Conservation (phyloP, 2,113 vertebrate species). For the Cebus imitator region DNA sequence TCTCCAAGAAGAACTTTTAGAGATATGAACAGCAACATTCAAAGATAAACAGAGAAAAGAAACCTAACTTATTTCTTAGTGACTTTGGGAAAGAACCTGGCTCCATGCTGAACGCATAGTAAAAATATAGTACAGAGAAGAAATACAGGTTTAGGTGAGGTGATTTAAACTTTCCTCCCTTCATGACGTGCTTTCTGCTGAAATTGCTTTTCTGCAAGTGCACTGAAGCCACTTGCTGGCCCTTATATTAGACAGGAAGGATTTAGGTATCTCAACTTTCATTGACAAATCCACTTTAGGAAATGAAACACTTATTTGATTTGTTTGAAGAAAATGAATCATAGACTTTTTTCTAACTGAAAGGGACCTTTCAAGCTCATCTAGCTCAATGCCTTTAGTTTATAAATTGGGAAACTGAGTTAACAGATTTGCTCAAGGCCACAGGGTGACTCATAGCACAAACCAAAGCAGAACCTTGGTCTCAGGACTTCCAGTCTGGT, state of each 20-base stretch:
- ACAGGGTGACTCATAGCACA: conserved; percentile 50
- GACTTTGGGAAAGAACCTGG: not conserved
- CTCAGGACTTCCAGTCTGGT: not conserved
- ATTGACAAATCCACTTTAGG: conserved; percentile 75
- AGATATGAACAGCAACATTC: not conserved
- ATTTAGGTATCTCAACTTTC: conserved; percentile 76
- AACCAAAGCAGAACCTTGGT: not conserved
- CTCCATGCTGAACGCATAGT: not conserved
- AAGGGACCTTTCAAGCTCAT: conserved; percentile 66
- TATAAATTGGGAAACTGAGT: conserved; percentile 64
- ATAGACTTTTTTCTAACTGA: conserved; percentile 65
- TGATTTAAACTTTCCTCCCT: conserved; percentile 69
- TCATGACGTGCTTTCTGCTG: conserved; percentile 67
- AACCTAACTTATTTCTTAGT: not conserved
- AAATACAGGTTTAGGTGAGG: conserved; percentile 15
- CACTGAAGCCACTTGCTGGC: conserved; percentile 63
- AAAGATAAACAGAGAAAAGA: not conserved
- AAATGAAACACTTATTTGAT: conserved; percentile 79
- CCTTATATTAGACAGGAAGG: conserved; percentile 71
- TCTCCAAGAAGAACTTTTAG: not conserved
- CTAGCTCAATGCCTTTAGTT: conserved; percentile 57
- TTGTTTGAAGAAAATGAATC: conserved; percentile 75
- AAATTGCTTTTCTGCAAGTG: conserved; percentile 71
- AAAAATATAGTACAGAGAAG: conserved; percentile 14
- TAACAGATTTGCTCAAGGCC: conserved; percentile 55